Conservation (phyloP, 2,888 invertebrate genomes). For the Polylopha cassiicola region DNA sequence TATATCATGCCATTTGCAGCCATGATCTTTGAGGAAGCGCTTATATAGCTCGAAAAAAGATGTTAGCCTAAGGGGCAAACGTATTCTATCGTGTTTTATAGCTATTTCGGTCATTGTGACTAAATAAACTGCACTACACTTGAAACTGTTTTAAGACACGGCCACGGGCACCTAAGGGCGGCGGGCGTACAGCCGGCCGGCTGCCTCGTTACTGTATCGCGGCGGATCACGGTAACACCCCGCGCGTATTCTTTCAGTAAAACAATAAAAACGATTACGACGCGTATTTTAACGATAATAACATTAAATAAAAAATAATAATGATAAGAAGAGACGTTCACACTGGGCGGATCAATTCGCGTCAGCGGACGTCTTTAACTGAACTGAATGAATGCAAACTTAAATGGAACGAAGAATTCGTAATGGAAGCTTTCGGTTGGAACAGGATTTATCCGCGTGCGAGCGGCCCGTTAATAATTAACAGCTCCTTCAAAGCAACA, state of each 20-base stretch:
- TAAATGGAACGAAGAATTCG: conserved; percentile 54
- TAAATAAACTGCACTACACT: conserved; percentile 40
- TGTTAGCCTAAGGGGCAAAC: conserved; percentile 50
- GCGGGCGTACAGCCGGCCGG: conserved; percentile 60
- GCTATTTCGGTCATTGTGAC: conserved; percentile 61
- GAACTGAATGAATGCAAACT: conserved; percentile 50
- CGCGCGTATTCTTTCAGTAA: conserved; percentile 15
- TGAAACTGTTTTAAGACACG: conserved; percentile 25
- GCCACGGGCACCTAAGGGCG: conserved; percentile 32
- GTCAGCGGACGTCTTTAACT: conserved; percentile 36
- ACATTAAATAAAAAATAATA: conserved; percentile 6
- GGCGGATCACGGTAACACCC: conserved; percentile 35
- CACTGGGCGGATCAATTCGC: conserved; percentile 4
- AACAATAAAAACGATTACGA: conserved; percentile 11
- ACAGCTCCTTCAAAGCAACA: conserved; percentile 12
- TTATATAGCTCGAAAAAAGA: conserved; percentile 69
- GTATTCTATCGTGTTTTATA: conserved; percentile 49
- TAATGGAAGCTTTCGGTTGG: conserved; percentile 59
- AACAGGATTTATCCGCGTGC: conserved; percentile 70
- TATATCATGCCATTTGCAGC: conserved; percentile 71
- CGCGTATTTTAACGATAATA: too few species aligned
- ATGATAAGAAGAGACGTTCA: conserved; percentile 1
- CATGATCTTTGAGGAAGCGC: conserved; percentile 68
- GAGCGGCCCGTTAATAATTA: conserved; percentile 31
- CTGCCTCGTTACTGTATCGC: conserved; percentile 55